Conservation (phyloP, 2,113 vertebrate species). For the Aptenodytes forsteri region DNA sequence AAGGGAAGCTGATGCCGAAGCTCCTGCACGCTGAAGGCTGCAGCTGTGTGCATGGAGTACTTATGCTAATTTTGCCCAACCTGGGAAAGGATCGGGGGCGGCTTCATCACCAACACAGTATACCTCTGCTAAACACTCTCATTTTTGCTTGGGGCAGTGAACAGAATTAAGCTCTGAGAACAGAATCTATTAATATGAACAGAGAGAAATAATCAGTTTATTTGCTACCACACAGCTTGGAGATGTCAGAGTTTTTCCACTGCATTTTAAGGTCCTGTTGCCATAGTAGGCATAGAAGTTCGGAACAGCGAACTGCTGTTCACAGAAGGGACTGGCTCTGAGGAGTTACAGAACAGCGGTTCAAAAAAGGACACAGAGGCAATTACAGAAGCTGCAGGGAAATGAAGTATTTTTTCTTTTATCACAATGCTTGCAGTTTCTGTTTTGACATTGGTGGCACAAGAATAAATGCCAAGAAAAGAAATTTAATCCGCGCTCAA, state of each 20-base stretch:
- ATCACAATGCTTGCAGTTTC: not conserved
- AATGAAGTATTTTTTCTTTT: not conserved
- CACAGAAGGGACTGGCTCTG: not conserved
- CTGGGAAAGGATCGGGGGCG: not conserved
- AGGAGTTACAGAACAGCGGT: not conserved
- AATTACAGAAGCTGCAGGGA: not conserved
- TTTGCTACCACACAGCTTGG: not conserved
- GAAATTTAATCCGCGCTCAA: not conserved
- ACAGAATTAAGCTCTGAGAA: not conserved
- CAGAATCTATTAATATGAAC: not conserved
- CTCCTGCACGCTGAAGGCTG: not conserved
- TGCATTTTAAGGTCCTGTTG: not conserved
- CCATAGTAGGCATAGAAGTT: not conserved
- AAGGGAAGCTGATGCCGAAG: constrained; percentile 14
- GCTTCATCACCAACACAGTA: not conserved
- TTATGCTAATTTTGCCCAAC: constrained; percentile 17
- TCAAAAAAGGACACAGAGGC: not conserved
- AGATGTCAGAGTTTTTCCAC: not conserved
- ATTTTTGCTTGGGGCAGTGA: not conserved
- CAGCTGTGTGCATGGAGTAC: not conserved
- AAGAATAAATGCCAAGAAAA: constrained; percentile 8
- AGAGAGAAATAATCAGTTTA: not conserved
- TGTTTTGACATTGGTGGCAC: not conserved
- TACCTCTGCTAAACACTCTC: not conserved
- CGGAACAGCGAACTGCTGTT: not conserved